Evolutionary conservation across 2,113 vertebrate species (phyloP).

Genomic region (Prinia subflava): DNA sequence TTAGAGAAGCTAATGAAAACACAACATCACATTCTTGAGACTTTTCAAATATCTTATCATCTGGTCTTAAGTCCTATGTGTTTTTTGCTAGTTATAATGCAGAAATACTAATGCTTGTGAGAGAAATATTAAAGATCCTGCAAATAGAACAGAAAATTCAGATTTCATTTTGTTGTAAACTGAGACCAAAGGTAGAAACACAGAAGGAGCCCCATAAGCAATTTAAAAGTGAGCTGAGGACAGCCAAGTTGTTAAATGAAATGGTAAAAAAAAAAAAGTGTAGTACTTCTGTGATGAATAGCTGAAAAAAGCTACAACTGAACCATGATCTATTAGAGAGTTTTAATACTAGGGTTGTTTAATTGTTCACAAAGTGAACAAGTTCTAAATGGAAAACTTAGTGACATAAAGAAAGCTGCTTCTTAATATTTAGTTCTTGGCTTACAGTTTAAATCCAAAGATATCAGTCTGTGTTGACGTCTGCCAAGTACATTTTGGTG

Average conservation of each 20-base stretch:
- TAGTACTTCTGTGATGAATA: not conserved
- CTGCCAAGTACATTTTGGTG: not conserved
- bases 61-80: not conserved
- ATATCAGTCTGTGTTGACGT: not conserved
- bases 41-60: not conserved
- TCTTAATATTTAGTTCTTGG: not conserved
- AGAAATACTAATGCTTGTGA: not conserved
- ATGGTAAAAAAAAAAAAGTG: not conserved
- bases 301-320: not conserved
- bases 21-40: not conserved
- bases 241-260: not conserved
- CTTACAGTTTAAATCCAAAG: not conserved
- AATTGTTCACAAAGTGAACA: not conserved
- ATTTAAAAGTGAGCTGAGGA: not conserved
- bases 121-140: not conserved
- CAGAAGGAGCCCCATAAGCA: not conserved
- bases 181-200: fast-evolving
- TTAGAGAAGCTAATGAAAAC: not conserved
- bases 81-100: not conserved
- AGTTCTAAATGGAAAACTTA: not conserved
- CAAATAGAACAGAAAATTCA: not conserved
- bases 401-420: not conserved
- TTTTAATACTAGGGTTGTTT: not conserved
- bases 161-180: not conserved
- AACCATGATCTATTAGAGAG: not conserved